Conservation (phyloP, 2,888 invertebrate species). For the Bruchidius siliquastri region DNA sequence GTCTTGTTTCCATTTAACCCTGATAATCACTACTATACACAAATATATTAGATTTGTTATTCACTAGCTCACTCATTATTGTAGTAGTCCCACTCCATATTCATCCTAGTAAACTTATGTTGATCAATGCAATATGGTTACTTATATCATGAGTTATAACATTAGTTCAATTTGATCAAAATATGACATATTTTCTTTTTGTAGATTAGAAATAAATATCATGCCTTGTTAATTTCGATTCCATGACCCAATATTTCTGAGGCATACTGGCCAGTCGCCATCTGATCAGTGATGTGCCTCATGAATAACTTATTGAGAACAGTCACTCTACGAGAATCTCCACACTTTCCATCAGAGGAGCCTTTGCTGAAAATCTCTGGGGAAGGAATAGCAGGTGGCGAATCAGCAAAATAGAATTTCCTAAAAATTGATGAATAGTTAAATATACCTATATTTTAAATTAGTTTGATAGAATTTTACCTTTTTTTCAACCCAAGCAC, state of each 20-base stretch:
- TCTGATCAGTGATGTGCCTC: conserved; percentile 71
- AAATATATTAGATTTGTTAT: no score
- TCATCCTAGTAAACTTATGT: no score
- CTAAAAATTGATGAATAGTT: conserved; percentile 13
- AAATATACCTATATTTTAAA: neutral
- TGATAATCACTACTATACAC: no score
- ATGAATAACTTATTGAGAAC: conserved; percentile 79
- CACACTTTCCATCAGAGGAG: conserved; percentile 49
- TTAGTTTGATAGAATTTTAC: conserved; percentile 9
- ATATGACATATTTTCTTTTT: neutral
- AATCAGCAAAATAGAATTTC: conserved; percentile 34
- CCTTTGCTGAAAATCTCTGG: conserved; percentile 40
- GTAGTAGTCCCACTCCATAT: no score
- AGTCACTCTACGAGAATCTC: conserved; percentile 55
- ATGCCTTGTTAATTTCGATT: conserved; percentile 68
- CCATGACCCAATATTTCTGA: conserved; percentile 59
- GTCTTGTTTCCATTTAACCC: no score
- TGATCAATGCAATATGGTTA: no score
- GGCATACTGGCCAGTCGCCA: conserved; percentile 67
- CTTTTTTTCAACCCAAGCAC: conserved; percentile 20
- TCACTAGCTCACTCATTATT: no score
- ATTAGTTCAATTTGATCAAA: neutral
- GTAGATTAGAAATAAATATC: neutral
- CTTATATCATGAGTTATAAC: no score
- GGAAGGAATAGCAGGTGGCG: conserved; percentile 29